Evolutionary conservation across 2,113 vertebrate genomes (phyloP).

Genomic region (Neolamprologus toae): DNA sequence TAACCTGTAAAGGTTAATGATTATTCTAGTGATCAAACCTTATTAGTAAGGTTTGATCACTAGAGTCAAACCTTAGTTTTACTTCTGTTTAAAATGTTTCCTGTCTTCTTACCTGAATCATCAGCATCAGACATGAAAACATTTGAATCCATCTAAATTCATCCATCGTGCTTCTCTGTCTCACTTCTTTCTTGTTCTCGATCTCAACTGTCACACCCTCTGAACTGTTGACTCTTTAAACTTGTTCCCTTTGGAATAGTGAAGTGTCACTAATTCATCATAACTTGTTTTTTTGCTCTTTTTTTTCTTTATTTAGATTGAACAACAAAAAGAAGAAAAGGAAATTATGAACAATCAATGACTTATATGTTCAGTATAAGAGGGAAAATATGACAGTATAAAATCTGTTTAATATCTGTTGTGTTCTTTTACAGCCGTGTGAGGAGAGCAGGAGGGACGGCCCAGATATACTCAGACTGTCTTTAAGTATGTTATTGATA

Average conservation of each 20-base stretch:
- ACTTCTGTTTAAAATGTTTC: background rate
- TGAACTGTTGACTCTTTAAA: background rate
- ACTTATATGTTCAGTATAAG: background rate
- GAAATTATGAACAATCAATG: background rate
- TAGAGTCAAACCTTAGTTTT: background rate
- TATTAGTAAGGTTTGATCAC: background rate
- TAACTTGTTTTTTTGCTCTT: background rate
- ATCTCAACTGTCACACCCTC: background rate
- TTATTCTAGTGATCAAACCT: background rate
- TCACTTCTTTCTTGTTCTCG: background rate
- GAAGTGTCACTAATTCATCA: background rate
- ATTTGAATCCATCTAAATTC: background rate
- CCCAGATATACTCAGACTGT: background rate
- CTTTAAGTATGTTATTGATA: background rate
- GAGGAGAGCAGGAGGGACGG: background rate
- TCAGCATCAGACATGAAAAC: background rate
- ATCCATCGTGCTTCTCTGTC: background rate
- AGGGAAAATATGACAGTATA: background rate
- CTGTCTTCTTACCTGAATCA: background rate
- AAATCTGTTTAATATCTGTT: background rate
- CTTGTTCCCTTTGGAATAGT: background rate
- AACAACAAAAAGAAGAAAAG: background rate
- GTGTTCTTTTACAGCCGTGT: background rate
- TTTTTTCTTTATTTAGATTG: background rate
- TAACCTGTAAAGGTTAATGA: background rate